Base-by-base conservation (phyloP, 2,888 invertebrate genomes). In the Agriopis aurantiaria region DNA sequence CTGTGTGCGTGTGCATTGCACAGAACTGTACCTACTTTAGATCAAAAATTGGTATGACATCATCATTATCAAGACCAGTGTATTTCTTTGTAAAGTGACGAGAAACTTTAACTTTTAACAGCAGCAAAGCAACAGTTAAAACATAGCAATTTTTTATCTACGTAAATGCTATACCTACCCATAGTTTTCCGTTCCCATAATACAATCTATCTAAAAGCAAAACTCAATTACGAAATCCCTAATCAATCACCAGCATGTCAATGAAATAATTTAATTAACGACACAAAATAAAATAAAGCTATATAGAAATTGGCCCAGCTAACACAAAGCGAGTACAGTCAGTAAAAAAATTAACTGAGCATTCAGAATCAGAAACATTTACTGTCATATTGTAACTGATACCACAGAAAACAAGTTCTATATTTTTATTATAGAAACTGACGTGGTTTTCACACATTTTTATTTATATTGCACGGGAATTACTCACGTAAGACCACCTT, bases 161-260 rank as follows among this genome's bases (percentile, higher is more conserved):
- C n/a, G 17, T 23, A 23, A 23, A 23, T 23, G 17, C 17, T 23
- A 23, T 23, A 23, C 17, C 17, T 23, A 23, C 17, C 17, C 2
- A 23, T 23, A 23, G 2, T 23, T 8, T 49, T 48, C n/a, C n/a
- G 48, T 12, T 12, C 10, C 48, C 0, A 49, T 8, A 60, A 60
- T 23, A 14, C 49, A 48, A 60, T 49, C 12, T 10, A 51, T 14
- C 40, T 55, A 55, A 41, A 53, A 55, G 63, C 53, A n/a, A 51
- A 60, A 65, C 33, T 61, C 40, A 60, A 65, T 65, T 51, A 69
- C 51, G 60, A 52, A 55, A 51, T 45, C 23, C 6, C 41, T 58
- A 59, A 70, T 70, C 66, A 70, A 70, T 70, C 70, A 62, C 59
- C 61, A 53, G 10, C 56, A 58, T 58, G 58, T 49, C 65, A 58